Base-by-base conservation (phyloP, 92 coral and sea anemone species). In the Meandrina meandrites region DNA sequence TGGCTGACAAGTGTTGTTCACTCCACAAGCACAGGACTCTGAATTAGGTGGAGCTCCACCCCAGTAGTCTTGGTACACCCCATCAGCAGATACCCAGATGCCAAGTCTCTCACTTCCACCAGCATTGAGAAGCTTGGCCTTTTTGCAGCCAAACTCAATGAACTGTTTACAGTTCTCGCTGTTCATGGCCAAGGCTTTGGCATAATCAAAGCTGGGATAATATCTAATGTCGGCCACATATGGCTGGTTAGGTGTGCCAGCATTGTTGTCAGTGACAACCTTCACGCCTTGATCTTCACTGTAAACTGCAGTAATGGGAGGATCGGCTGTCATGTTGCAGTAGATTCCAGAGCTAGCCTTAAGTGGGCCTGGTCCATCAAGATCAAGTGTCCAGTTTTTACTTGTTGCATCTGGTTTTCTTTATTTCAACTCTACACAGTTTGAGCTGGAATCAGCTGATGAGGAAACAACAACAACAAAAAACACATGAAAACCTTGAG, bases 361-460 rank as follows among this genome's bases (percentile, higher is more conserved):
- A 37, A 93, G 77, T 0, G 94, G 94, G 27, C 98, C 98, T 0
- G 98, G 88, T 16, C 96, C 98, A 84, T 94, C 98, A 51, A 95
- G 88, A 91, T 94, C 98, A n/a, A 94, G 86, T 24, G 94, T 91
- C 82, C 91, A 87, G 84, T 89, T 76, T 1, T 82, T 22, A 57
- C 89, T 64, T 9, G 0, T 40, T 9, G 78, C 51, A n/a, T 32
- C n/a, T n/a, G n/a, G n/a, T 48, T 9, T 22, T 1, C 19, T 28
- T 24, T 64, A 47, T 24, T 80, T 86, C 64, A 84, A 48, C 34
- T 78, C 75, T 56, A 91, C 91, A 54, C 98, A 94, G 37, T 90
- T 89, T 34, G 84, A 75, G 1, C 30, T 67, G 75, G 79, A 84
- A 70, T 36, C 79, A 37, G 98, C 98, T 94, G 81, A 76, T 22